Conservation (phyloP, 2,888 invertebrate genomes). For the Panzeria rudis region DNA sequence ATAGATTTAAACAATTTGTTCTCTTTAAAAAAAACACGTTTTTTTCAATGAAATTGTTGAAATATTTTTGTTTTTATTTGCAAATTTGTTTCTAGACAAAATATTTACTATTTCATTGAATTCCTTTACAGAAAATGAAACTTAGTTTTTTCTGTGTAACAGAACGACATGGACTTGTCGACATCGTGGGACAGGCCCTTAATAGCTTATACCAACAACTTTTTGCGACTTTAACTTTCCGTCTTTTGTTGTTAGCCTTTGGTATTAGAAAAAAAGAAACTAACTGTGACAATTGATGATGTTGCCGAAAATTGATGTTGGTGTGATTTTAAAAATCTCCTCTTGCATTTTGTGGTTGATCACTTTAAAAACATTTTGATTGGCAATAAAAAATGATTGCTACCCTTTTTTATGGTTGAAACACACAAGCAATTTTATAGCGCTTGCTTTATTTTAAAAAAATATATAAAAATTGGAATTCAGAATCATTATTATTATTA, state of each 20-base stretch:
- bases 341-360: not conserved
- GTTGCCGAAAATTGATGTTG: constrained; percentile 52
- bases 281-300: constrained; percentile 65
- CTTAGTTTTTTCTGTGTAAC: no score
- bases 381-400: constrained; percentile 55
- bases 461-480: constrained; percentile 24
- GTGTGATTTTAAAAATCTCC: constrained; percentile 26
- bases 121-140: no score
- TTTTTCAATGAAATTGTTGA: no score
- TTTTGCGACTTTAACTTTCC: not conserved
- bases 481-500: constrained; percentile 5
- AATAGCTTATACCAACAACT: no score
- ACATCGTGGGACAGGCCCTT: no score
- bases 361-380: constrained; percentile 30
- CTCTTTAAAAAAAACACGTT: no score
- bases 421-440: not conserved
- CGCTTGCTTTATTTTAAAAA: no score
- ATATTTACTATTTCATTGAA: no score
- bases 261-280: not conserved
- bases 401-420: constrained; percentile 15
- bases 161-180: no score
- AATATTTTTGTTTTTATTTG: no score
- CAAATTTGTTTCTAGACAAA: no score
- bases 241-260: not conserved
- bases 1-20: no score